phyloP scores from a whole-genome alignment of 2,797 vertebrate species.

The Erpetoichthys calabaricus region DNA sequence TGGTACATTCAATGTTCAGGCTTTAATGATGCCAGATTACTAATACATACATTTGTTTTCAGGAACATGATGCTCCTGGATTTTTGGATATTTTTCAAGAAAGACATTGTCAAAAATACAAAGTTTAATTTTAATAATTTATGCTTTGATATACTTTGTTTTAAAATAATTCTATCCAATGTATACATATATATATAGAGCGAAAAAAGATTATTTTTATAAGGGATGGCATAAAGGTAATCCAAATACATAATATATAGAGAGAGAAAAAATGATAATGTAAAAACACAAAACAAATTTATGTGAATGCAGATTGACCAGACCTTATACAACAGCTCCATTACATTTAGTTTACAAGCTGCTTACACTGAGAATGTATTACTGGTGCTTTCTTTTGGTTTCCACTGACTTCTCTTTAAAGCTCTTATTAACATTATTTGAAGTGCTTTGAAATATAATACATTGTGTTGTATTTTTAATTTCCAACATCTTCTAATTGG shows the following conservation, averaged over 20 bases:
- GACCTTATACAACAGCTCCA: slow-evolving; percentile 42
- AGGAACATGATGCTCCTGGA: slow-evolving; percentile 38
- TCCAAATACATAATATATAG: slow-evolving; percentile 50
- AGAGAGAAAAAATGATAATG: slow-evolving; percentile 13
- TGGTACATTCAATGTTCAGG: slow-evolving; percentile 65
- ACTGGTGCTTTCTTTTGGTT: slow-evolving; percentile 51
- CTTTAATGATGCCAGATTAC: slow-evolving; percentile 41
- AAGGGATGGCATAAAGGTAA: slow-evolving; percentile 62
- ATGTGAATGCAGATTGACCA: slow-evolving; percentile 30
- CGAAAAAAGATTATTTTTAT: slow-evolving; percentile 34
- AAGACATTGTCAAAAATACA: slow-evolving; percentile 7
- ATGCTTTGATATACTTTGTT: slow-evolving; percentile 13
- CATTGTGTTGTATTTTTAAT: too few relatives aligned
- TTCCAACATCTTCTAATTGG: too few relatives aligned
- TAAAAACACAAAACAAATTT: neutral
- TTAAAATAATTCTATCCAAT: slow-evolving; percentile 31
- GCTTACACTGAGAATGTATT: slow-evolving; percentile 29
- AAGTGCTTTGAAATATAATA: neutral
- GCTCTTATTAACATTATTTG: slow-evolving; percentile 12
- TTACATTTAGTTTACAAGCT: slow-evolving; percentile 45
- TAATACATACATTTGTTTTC: slow-evolving; percentile 32
- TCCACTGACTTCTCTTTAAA: slow-evolving; percentile 28
- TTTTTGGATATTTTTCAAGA: slow-evolving; percentile 24
- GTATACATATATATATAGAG: slow-evolving; percentile 12
- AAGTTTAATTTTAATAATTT: slow-evolving; percentile 3